Conservation (phyloP, 92 coral and sea anemone species). For the Diadumene lineata region DNA sequence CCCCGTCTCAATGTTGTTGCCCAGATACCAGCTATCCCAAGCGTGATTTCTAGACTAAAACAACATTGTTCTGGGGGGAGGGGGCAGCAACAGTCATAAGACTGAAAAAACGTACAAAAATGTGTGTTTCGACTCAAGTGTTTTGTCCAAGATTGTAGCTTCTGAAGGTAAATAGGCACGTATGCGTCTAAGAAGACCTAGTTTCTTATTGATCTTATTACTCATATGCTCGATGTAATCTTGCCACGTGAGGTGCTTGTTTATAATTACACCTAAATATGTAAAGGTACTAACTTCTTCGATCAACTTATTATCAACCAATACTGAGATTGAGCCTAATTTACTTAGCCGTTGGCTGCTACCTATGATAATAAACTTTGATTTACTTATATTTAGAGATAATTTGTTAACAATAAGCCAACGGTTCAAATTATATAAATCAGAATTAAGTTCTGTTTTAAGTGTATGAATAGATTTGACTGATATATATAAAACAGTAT, state of each 20-base stretch:
- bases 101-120: too few species aligned
- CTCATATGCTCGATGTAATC: background rate
- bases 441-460: background rate
- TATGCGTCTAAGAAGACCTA: too few species aligned
- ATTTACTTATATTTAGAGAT: background rate
- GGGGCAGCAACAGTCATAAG: too few species aligned
- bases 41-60: too few species aligned
- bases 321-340: background rate
- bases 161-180: too few species aligned
- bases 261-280: constrained; percentile 1
- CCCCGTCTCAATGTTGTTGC: too few species aligned
- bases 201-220: constrained; percentile 1
- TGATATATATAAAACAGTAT: background rate
- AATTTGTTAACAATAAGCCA: background rate
- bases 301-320: background rate
- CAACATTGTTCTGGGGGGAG: too few species aligned
- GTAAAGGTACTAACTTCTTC: background rate
- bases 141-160: too few species aligned
- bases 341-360: background rate
- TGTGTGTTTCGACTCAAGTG: too few species aligned
- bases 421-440: too few species aligned
- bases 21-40: too few species aligned
- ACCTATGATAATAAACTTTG: background rate
- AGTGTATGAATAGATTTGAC: background rate
- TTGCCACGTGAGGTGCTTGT: constrained; percentile 1